Percentiles rank a stretch among this genome's conserved stretches.
Evolutionary conservation across 2,797 vertebrate species (phyloP).

Genomic region (Sardinella longiceps): DNA sequence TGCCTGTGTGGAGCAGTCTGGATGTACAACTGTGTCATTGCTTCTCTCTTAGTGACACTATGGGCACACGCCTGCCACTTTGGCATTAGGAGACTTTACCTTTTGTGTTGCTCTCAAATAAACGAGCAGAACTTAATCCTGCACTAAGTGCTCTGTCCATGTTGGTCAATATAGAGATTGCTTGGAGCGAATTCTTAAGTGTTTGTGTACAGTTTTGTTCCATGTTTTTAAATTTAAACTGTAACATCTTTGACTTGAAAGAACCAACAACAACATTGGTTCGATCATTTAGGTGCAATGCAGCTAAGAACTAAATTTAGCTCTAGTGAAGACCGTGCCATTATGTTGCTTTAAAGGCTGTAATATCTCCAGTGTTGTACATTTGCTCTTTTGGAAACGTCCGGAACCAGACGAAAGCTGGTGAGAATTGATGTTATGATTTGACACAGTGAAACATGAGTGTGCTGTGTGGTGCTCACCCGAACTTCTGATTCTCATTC

Average conservation of each 20-base stretch:
- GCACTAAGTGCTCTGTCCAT: slow-evolving; percentile 62
- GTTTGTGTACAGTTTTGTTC: slow-evolving; percentile 49
- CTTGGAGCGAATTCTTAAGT: slow-evolving; percentile 55
- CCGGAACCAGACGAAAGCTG: not conserved
- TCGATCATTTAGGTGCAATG: slow-evolving; percentile 6
- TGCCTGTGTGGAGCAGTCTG: slow-evolving; percentile 21
- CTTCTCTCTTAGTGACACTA: slow-evolving; percentile 64
- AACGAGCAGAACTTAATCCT: slow-evolving; percentile 53
- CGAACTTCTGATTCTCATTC: slow-evolving; percentile 59
- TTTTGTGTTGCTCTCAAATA: slow-evolving; percentile 69
- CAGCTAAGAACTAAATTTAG: slow-evolving; percentile 30
- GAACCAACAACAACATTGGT: slow-evolving; percentile 5
- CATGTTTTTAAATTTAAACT: not conserved
- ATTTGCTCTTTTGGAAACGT: not conserved
- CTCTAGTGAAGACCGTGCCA: not conserved
- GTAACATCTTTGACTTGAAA: not conserved
- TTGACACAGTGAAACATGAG: slow-evolving; percentile 43
- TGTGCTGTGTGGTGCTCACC: slow-evolving; percentile 67
- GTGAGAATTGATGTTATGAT: slow-evolving; percentile 9
- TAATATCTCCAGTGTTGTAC: slow-evolving; percentile 7
- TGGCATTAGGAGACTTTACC: slow-evolving; percentile 61
- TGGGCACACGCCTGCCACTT: slow-evolving; percentile 56
- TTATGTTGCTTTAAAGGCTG: slow-evolving; percentile 12
- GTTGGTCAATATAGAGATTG: slow-evolving; percentile 58
- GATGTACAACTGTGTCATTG: slow-evolving; percentile 52